Evolutionary conservation across 2,888 invertebrate species (phyloP).

Genomic region (Thysanoteuthis rhombus): DNA sequence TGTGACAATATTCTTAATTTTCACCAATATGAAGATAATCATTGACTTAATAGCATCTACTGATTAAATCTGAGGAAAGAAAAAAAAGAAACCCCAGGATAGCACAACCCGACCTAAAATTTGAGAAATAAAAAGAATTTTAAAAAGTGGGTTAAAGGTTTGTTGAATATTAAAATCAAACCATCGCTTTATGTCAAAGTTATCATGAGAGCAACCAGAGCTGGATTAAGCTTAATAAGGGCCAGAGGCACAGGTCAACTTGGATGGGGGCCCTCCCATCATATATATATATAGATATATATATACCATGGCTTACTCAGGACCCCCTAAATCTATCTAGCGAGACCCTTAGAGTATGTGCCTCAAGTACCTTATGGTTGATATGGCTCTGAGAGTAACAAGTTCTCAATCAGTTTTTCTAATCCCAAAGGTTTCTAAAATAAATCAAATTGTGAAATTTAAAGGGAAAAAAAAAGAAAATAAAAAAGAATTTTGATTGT

Average conservation of each 20-base stretch:
- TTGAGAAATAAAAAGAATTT: neutral
- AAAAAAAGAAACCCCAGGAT: neutral
- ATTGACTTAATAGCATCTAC: neutral
- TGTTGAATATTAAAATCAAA: neutral
- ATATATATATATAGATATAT: too few relatives aligned
- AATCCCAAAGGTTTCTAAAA: neutral
- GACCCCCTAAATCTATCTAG: too few relatives aligned
- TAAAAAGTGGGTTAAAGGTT: neutral
- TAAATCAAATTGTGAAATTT: neutral
- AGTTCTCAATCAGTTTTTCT: neutral
- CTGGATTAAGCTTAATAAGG: too few relatives aligned
- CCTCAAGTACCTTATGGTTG: too few relatives aligned
- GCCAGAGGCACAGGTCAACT: too few relatives aligned
- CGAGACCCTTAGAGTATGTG: too few relatives aligned
- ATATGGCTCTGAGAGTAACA: neutral
- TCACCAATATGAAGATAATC: neutral
- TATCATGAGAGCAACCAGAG: neutral
- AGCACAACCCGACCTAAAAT: neutral
- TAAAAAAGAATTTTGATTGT: neutral
- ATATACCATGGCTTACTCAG: too few relatives aligned
- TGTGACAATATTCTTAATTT: neutral
- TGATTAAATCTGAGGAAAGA: neutral
- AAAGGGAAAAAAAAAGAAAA: neutral
- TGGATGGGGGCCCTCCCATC: too few relatives aligned
- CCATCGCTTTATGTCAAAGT: neutral